Base-by-base conservation (phyloP, 2,797 vertebrate genomes). In the Sarcophilus harrisii region DNA sequence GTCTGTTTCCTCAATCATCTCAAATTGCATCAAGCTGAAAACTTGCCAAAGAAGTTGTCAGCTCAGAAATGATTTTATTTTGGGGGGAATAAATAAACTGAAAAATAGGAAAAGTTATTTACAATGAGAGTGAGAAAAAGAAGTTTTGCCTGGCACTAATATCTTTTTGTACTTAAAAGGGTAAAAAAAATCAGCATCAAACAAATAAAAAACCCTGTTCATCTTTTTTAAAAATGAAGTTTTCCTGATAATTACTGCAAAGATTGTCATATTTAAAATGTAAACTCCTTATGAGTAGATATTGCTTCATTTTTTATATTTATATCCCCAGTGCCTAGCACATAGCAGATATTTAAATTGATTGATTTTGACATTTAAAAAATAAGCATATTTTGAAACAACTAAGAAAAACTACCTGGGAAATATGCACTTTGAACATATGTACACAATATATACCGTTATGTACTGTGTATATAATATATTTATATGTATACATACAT, bases 1-100 rank as follows among this genome's bases (percentile, higher is more conserved):
- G 27, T 92, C 96, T 98, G 52, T 66, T 96, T 96, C 96, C 96
- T 94, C 38, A 89, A 95, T 94, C 97, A 59, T 94, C 97, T 97
- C 94, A 95, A 91, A 97, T 98, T 97, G 95, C 92, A 96, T 96
- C 93, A 94, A 96, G 94, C 73, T 97, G 95, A 96, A 73, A 97
- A 96, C 95, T 97, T 98, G 96, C 96, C 96, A 97, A 96, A 96
- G 92, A 97, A 98, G 91, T 96, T 97, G 97, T 97, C 96, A 97
- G 97, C 58, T 96, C 94, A 96, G 97, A 95, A 97, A 96, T 92
- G 95, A 97, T 98, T 96, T 96, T 97, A 97, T 96, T 96, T 81
- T 73, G 5, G 58, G 58, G 58, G 4, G 58, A 16, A 94, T 96
- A 95, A 97, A 97, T 97, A 95, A 95, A 96, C 96, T 95, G 95